These are phyloP conservation scores for Xiphophorus couchianus DNA, from an alignment of 2,113 vertebrate species.

Conservation along the genomic window DNA sequence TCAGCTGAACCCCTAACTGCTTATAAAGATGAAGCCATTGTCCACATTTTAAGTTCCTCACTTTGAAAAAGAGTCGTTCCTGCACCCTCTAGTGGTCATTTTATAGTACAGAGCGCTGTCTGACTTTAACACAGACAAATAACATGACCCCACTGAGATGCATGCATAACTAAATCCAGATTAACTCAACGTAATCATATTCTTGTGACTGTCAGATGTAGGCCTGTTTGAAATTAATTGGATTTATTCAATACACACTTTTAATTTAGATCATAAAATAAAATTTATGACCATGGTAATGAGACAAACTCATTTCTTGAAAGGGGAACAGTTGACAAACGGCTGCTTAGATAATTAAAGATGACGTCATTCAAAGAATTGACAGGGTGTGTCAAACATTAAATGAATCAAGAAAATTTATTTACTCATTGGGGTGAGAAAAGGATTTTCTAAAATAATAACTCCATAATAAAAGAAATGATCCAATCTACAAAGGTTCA, in stretches of 20 bases:
- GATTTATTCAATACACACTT: slow-evolving; percentile 45
- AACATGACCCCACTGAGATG: slow-evolving; percentile 1
- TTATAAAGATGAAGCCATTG: slow-evolving; percentile 43
- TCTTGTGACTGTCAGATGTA: slow-evolving; percentile 7
- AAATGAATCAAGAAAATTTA: slow-evolving; percentile 25
- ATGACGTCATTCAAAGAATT: slow-evolving; percentile 37
- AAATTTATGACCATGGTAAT: slow-evolving; percentile 32
- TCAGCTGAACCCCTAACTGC: slow-evolving; percentile 36
- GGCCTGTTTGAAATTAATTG: slow-evolving; percentile 39
- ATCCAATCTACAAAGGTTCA: not conserved
- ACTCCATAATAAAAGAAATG: not conserved
- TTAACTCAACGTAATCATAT: slow-evolving; percentile 43
- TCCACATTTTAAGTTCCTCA: slow-evolving; percentile 16
- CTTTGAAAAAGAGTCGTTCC: not conserved
- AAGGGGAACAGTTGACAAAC: slow-evolving; percentile 39
- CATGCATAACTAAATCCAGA: slow-evolving; percentile 49
- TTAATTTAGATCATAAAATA: slow-evolving; percentile 39
- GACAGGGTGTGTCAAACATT: slow-evolving; percentile 6
- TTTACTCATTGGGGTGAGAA: slow-evolving; percentile 11
- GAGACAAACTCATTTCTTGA: slow-evolving; percentile 34
- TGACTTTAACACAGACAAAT: slow-evolving; percentile 25
- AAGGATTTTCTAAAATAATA: not conserved
- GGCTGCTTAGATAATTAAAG: slow-evolving; percentile 40
- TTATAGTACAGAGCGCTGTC: slow-evolving; percentile 13
- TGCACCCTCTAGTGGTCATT: slow-evolving; percentile 68